phyloP scores from a whole-genome alignment of 2,888 invertebrate genomes.

The Chrysodeixis includens region DNA sequence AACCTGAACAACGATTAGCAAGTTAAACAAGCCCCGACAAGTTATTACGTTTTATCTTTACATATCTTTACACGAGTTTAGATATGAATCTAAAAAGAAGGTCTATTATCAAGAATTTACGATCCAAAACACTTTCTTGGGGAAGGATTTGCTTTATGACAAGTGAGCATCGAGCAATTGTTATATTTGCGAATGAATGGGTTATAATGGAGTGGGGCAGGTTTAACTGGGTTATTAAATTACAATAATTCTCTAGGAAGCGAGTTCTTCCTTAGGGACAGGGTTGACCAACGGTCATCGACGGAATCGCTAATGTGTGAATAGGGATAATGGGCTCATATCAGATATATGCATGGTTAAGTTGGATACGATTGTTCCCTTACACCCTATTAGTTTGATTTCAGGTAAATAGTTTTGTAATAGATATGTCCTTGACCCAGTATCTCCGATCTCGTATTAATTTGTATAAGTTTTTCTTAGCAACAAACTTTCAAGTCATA shows the following conservation, averaged over 20 bases:
- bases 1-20: constrained; percentile 81
- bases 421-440: neutral
- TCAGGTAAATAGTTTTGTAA: neutral
- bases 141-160: constrained; percentile 75
- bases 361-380: constrained; percentile 7
- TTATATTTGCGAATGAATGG: constrained; percentile 79
- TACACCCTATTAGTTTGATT: neutral
- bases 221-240: constrained; percentile 81
- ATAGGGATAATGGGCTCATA: constrained; percentile 32
- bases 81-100: constrained; percentile 73
- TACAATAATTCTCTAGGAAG: constrained; percentile 78
- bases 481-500: too few relatives aligned
- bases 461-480: too few relatives aligned
- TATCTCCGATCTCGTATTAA: neutral
- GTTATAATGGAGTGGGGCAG: constrained; percentile 69
- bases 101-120: constrained; percentile 67
- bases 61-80: constrained; percentile 75
- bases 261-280: constrained; percentile 59
- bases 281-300: constrained; percentile 55
- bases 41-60: constrained; percentile 67
- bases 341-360: constrained; percentile 8
- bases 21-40: constrained; percentile 80
- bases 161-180: constrained; percentile 88
- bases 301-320: constrained; percentile 44
- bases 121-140: constrained; percentile 72